phyloP scores from a whole-genome alignment of 2,797 vertebrate genomes.

The Takifugu ocellatus region DNA sequence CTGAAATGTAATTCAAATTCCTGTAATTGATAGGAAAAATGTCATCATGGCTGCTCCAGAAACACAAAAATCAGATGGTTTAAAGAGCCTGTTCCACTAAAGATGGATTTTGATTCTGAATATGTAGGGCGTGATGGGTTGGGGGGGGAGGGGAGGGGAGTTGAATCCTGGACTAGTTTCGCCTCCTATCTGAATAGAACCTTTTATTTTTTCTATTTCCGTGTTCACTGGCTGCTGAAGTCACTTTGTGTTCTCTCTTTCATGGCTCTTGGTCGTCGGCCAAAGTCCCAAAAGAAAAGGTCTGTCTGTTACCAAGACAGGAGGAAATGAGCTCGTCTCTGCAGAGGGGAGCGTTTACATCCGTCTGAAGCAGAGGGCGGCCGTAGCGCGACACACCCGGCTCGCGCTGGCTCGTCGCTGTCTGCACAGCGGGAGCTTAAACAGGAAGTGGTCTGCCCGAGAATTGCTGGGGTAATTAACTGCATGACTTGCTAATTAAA shows the following conservation, averaged over 20 bases:
- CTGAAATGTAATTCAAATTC: constrained; percentile 2
- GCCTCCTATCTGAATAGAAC: too few species aligned
- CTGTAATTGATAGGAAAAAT: neutral
- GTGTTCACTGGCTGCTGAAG: too few species aligned
- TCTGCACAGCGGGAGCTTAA: constrained; percentile 26
- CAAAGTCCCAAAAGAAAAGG: constrained; percentile 60
- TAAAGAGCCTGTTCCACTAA: constrained; percentile 21
- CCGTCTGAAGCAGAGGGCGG: constrained; percentile 25
- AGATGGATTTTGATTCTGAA: too few species aligned
- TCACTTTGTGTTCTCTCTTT: too few species aligned
- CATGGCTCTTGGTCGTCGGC: constrained; percentile 47
- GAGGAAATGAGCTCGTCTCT: constrained; percentile 62
- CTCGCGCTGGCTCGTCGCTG: constrained; percentile 36
- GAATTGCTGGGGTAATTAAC: constrained; percentile 62
- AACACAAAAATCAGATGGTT: constrained; percentile 25
- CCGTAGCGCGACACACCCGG: neutral
- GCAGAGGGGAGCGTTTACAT: constrained; percentile 56
- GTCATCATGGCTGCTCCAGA: constrained; percentile 23
- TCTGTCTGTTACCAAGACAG: constrained; percentile 44
- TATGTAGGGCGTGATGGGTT: too few species aligned
- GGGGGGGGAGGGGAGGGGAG: too few species aligned
- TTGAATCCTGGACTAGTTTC: too few species aligned
- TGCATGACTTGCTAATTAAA: constrained; percentile 64
- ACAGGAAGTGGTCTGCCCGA: constrained; percentile 33
- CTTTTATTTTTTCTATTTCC: too few species aligned